Base-by-base conservation (phyloP, 2,888 invertebrate species). In the Chrysomela aeneicollis region DNA sequence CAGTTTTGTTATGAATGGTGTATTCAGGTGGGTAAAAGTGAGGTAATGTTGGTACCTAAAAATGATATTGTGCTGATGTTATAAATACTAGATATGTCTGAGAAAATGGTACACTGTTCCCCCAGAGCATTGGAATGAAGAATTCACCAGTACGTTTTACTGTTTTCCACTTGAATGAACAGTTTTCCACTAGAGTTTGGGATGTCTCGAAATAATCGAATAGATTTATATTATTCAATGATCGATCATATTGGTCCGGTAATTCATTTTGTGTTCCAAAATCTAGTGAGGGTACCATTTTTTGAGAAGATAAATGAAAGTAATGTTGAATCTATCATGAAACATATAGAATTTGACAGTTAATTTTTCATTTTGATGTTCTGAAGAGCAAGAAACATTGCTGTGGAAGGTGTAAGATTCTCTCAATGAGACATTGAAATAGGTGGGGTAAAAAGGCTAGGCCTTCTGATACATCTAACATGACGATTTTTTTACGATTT, bases 401-500 rank as follows among this genome's bases (percentile, higher is more conserved):
- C 21, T 2, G 12, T 53, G 12, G 2, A 8, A 30, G 12, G n/a
- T 21, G 42, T 55, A 55, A 15, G 8, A 55, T 42, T 15, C 42
- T 15, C 42, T 42, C 6, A 4, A 15, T n/a, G 8, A 42, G 64
- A 66, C 66, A 69, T 66, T 64, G 32, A 55, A 37, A 42, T 47
- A 35, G 68, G 62, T 66, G 68, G 68, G 67, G 60, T 61, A 21
- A n/a, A 53, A 61, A 42, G 59, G 69, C 62, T 57, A 37, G 62
- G 59, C 64, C 63, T 69, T 67, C 62, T 62, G 53, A 54, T 61
- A 47, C 26, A 61, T 67, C 67, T 66, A 68, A 76, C 78, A 79
- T 79, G 79, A 80, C 77, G 75, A 74, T 78, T 79, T 77, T 77
- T 73, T 72, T 69, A 69, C 61, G 59, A 71, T 69, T 71, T 77